Percentiles rank a stretch among this genome's conserved stretches.
Evolutionary conservation across 2,113 vertebrate genomes (phyloP).

Genomic region (Varanus komodoensis): DNA sequence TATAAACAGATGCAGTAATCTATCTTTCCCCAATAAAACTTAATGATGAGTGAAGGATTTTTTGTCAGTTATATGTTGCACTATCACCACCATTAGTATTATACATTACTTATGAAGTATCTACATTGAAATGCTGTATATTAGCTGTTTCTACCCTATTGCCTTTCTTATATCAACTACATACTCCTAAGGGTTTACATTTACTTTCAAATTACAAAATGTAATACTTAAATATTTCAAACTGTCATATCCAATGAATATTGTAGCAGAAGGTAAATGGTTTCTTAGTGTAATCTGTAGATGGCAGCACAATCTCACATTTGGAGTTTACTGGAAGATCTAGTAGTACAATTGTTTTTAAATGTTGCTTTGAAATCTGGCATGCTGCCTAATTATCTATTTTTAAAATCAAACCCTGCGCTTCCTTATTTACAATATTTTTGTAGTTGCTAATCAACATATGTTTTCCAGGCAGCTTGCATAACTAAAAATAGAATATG

Average conservation of each 20-base stretch:
- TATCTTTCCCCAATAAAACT: neutral
- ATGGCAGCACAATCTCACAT: slow-evolving; percentile 63
- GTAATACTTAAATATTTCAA: neutral
- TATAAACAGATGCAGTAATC: neutral
- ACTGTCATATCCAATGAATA: neutral
- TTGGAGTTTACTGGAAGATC: neutral
- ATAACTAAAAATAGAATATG: neutral
- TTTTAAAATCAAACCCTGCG: fast-evolving
- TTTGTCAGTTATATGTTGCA: neutral
- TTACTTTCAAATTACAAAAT: neutral
- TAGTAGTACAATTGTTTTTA: neutral
- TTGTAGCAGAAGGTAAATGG: slow-evolving; percentile 26
- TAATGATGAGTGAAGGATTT: neutral
- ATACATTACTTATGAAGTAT: neutral
- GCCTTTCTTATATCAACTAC: neutral
- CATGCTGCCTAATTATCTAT: neutral
- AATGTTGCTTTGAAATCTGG: neutral
- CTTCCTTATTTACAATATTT: neutral
- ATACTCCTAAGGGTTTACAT: neutral
- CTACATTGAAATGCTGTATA: neutral
- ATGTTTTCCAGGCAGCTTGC: neutral
- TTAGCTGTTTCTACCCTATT: neutral
- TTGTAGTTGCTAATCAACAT: too few species aligned
- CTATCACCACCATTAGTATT: neutral
- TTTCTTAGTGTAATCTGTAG: slow-evolving; percentile 58